phyloP scores from a whole-genome alignment of 2,797 vertebrate species.

The Lycodopsis pacificus region DNA sequence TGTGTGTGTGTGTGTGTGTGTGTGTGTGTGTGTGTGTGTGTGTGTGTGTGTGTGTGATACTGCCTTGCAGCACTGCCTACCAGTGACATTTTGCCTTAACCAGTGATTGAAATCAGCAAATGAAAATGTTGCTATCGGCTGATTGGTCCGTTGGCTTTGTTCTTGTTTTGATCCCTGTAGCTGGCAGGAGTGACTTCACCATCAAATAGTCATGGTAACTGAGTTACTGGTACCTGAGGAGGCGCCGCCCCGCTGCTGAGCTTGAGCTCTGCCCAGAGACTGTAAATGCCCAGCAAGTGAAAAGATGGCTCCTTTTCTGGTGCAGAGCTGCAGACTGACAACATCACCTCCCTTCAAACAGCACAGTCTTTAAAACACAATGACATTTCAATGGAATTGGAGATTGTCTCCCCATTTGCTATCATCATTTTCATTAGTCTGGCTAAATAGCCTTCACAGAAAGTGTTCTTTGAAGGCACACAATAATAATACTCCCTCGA shows the following conservation, averaged over 20 bases:
- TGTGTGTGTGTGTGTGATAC: no score
- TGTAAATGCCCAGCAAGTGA: conserved; percentile 21
- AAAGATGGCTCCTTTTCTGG: conserved; percentile 8
- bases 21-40: no score
- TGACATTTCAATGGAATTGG: conserved; percentile 83
- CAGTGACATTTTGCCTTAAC: no score
- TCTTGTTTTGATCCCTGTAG: not conserved
- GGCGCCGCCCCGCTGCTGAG: not conserved
- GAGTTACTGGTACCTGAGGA: not conserved
- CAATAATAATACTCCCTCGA: conserved; percentile 75
- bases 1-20: no score
- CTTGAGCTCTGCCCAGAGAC: not conserved
- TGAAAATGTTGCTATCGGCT: no score
- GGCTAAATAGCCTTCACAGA: conserved; percentile 79
- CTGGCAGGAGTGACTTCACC: not conserved
- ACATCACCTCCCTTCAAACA: conserved; percentile 57
- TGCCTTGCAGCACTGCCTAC: no score
- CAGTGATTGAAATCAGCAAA: not conserved
- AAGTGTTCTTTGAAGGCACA: conserved; percentile 74
- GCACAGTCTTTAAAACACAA: conserved; percentile 72
- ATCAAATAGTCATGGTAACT: not conserved
- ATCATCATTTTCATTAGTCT: conserved; percentile 81
- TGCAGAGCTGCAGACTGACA: conserved; percentile 21
- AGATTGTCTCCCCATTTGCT: conserved; percentile 75
- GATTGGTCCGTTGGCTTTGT: no score